These are phyloP conservation scores for Agriopis leucophaearia DNA, from an alignment of 2,888 invertebrate species.

Conservation along the genomic window DNA sequence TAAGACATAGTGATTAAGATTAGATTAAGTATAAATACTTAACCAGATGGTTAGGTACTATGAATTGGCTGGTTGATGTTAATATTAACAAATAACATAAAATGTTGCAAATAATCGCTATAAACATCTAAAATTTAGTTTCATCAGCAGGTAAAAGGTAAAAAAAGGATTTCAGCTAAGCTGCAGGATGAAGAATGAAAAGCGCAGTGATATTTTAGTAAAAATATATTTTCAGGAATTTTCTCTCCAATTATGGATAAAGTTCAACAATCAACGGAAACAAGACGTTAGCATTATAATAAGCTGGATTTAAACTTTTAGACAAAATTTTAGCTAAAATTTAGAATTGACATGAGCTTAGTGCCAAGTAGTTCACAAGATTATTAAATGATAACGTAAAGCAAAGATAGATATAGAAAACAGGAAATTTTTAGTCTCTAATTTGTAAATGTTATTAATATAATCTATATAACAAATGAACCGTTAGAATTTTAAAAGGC, in stretches of 20 bases:
- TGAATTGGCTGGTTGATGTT: background rate
- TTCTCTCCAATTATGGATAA: slow-evolving; percentile 81
- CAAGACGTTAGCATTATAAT: slow-evolving; percentile 63
- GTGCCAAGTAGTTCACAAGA: slow-evolving; percentile 55
- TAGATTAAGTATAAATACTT: too few species aligned
- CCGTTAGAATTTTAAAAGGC: slow-evolving; percentile 68
- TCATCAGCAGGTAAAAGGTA: slow-evolving; percentile 42
- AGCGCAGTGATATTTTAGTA: slow-evolving; percentile 78
- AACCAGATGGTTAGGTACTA: too few species aligned
- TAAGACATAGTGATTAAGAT: too few species aligned
- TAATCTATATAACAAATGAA: slow-evolving; percentile 48
- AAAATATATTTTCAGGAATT: slow-evolving; percentile 83
- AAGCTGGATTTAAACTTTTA: slow-evolving; percentile 80
- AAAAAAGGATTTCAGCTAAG: slow-evolving; percentile 62
- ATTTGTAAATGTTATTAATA: slow-evolving; percentile 29
- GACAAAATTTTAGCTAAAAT: slow-evolving; percentile 46
- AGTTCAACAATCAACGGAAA: slow-evolving; percentile 71
- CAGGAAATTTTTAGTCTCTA: slow-evolving; percentile 34
- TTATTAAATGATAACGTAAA: slow-evolving; percentile 48
- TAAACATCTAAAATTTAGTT: slow-evolving; percentile 7
- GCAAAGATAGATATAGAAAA: slow-evolving; percentile 41
- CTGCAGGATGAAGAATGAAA: slow-evolving; percentile 81
- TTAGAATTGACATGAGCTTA: slow-evolving; percentile 70
- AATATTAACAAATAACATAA: slow-evolving; percentile 1
- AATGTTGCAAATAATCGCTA: slow-evolving; percentile 6